Conservation (phyloP, 2,113 vertebrate genomes). For the Mirza zaza region DNA sequence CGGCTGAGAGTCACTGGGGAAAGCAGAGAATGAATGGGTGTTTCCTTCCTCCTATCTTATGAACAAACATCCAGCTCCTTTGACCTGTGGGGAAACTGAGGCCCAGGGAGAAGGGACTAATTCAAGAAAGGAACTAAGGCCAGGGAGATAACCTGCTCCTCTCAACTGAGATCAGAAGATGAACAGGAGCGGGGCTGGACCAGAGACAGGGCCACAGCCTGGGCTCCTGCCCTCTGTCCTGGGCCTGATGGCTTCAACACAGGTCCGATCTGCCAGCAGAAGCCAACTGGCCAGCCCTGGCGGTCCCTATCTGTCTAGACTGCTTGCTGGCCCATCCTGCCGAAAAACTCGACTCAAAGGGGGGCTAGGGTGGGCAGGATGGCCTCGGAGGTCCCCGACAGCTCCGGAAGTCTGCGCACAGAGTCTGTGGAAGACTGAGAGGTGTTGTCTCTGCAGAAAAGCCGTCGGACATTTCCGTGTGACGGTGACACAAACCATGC, state of each 20-base stretch:
- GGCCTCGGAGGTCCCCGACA: constrained; percentile 59
- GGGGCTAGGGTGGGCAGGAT: neutral
- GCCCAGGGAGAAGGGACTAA: neutral
- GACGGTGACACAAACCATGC: constrained; percentile 62
- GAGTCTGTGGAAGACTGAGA: constrained; percentile 56
- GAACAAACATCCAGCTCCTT: neutral
- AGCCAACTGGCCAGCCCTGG: constrained; percentile 27
- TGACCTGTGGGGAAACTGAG: neutral
- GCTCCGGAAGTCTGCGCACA: constrained; percentile 72
- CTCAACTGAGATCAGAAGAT: neutral
- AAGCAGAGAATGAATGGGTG: neutral
- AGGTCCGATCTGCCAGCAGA: neutral
- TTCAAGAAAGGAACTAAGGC: neutral
- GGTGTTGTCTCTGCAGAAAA: constrained; percentile 73
- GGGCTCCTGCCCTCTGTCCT: neutral
- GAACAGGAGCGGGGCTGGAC: neutral
- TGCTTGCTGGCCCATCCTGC: constrained; percentile 4
- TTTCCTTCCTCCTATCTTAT: neutral
- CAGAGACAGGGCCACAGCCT: neutral
- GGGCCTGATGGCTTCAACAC: neutral
- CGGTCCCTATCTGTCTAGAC: constrained; percentile 76
- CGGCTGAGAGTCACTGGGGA: neutral
- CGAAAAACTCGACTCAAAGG: neutral
- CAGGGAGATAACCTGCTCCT: neutral
- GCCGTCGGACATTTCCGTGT: constrained; percentile 29